Conservation (phyloP, 1,140 invertebrate genomes). For the Drosophila jambulina region DNA sequence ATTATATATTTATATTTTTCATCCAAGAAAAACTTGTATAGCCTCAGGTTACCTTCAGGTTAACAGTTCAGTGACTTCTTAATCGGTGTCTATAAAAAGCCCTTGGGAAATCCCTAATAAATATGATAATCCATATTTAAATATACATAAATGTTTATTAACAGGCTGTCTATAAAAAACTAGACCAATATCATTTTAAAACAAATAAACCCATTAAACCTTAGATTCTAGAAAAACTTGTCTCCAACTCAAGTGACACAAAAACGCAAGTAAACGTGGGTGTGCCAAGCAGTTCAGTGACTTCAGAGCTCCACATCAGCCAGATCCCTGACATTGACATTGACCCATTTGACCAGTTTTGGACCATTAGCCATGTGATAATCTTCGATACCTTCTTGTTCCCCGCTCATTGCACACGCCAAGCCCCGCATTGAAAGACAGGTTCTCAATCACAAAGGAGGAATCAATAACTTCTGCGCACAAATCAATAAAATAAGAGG, state of each 20-base stretch:
- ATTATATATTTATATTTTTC: too few species aligned
- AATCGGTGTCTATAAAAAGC: not conserved
- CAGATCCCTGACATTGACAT: slow-evolving; percentile 34
- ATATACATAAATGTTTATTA: not conserved
- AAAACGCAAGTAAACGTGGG: slow-evolving; percentile 4
- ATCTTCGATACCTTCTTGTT: slow-evolving; percentile 7
- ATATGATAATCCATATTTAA: not conserved
- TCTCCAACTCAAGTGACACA: not conserved
- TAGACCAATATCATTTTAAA: not conserved
- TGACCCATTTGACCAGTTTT: slow-evolving; percentile 40
- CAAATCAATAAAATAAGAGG: slow-evolving; percentile 36
- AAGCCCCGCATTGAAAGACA: slow-evolving; percentile 22
- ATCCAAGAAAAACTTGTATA: not conserved
- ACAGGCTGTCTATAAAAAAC: not conserved
- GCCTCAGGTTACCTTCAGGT: not conserved
- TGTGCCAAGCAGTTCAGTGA: slow-evolving; percentile 37
- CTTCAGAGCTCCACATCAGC: not conserved
- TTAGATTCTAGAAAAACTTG: slow-evolving; percentile 1
- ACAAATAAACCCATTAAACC: not conserved
- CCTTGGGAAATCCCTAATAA: not conserved
- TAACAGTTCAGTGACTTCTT: slow-evolving; percentile 1
- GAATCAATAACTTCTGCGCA: slow-evolving; percentile 51
- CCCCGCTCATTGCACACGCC: slow-evolving; percentile 18
- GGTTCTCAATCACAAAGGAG: slow-evolving; percentile 44
- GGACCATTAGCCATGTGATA: slow-evolving; percentile 5